These are phyloP conservation scores for Ramphastos sulfuratus DNA, from an alignment of 2,113 vertebrate genomes.

Conservation along the genomic window DNA sequence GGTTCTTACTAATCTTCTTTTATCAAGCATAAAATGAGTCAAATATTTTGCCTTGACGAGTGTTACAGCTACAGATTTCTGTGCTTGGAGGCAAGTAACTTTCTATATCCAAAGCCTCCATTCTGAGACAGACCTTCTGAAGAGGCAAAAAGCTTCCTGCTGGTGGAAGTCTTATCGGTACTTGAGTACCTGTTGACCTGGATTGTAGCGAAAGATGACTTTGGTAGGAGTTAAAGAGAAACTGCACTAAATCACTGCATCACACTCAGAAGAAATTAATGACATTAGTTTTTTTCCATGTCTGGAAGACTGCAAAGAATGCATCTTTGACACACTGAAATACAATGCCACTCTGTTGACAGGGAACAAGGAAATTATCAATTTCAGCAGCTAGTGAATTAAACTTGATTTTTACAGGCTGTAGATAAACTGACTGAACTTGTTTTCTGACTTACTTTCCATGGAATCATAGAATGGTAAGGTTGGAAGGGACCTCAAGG, in stretches of 20 bases:
- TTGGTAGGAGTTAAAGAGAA: background rate
- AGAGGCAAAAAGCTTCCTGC: background rate
- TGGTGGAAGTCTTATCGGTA: background rate
- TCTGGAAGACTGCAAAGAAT: background rate
- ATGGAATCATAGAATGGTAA: too few relatives aligned
- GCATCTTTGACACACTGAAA: background rate
- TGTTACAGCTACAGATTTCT: background rate
- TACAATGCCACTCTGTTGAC: background rate
- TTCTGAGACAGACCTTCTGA: background rate
- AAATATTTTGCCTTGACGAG: slow-evolving; percentile 10
- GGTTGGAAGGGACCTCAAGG: too few relatives aligned
- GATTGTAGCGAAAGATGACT: background rate
- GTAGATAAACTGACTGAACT: background rate
- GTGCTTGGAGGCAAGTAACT: slow-evolving; percentile 9
- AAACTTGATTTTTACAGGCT: background rate
- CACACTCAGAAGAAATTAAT: background rate
- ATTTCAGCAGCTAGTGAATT: background rate
- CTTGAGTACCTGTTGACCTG: background rate
- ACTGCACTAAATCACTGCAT: background rate
- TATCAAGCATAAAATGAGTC: slow-evolving; percentile 46
- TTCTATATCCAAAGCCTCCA: background rate
- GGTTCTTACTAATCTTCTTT: slow-evolving; percentile 18
- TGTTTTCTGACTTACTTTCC: background rate
- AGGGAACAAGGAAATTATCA: background rate
- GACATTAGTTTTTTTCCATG: background rate